Evolutionary conservation across 2,888 invertebrate genomes (phyloP), one percentile per base, ranked within the genome.

Genomic region (Eustalomyia histrio): DNA sequence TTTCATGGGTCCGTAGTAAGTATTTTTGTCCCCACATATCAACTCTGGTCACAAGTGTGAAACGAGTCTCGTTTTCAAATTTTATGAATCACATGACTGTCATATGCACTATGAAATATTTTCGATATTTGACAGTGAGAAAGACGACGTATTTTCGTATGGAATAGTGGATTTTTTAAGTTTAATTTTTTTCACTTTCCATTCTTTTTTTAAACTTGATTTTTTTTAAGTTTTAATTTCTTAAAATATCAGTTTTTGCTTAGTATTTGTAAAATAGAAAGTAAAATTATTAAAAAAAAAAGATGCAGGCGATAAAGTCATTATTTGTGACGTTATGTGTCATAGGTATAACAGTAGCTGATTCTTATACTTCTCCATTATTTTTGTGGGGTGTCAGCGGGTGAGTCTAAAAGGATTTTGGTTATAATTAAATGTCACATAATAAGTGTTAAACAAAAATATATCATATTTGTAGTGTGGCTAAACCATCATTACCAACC

Each of bases 311-410:
- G 16, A 67, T 88, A 84, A 88, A 86, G 79, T 86, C 85, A 84
- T 83, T 90, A 82, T 82, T 89, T 83, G 84, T 86, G 83, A 80
- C 84, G 21, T 73, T 87, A 82, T 87, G 87, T 83, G 85, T 89
- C 81, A 84, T 89, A 82, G 86, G 88, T 76, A 84, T 87, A 71
- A 85, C 87, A 75, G 79, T 85, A 81, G 88, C 88, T 16, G 91
- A 91, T 6, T 29, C 29, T 7, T 6, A 4, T 7, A 73, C 90
- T 83, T 92, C 93, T 50, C 94, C 94, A 83, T 93, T 93, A 60
- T 91, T 92, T 83, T 84, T 94, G 79, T 94, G 93, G 93, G 93
- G 92, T 35, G 85, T 85, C 79, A 83, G 86, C 85, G 89, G 88
- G 90, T 90, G 86, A 80, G 88, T 86, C 21, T 6, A n/a, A 57